Conservation (phyloP, 2,113 vertebrate genomes). For the Aphyosemion australe region DNA sequence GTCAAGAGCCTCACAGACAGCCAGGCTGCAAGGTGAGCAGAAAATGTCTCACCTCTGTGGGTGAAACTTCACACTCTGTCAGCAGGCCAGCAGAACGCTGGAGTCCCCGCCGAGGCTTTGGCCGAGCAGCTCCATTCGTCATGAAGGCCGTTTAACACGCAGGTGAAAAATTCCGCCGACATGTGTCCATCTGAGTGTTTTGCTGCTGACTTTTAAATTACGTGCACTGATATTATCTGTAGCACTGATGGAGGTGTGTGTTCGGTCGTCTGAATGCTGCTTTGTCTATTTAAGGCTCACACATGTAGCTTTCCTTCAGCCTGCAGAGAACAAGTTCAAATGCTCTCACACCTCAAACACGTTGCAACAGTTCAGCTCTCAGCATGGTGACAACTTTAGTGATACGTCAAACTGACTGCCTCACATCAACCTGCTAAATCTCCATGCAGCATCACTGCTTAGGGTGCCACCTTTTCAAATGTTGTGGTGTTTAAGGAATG, state of each 20-base stretch:
- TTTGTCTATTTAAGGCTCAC: slow-evolving; percentile 21
- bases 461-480: slow-evolving; percentile 22
- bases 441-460: slow-evolving; percentile 9
- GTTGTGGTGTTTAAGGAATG: slow-evolving; percentile 55
- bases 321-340: slow-evolving; percentile 13
- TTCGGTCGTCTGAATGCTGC: slow-evolving; percentile 3
- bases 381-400: slow-evolving; percentile 46
- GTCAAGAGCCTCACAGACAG: slow-evolving; percentile 19
- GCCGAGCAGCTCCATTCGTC: slow-evolving; percentile 37
- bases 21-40: slow-evolving; percentile 21
- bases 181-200: slow-evolving; percentile 33
- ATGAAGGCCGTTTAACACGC: slow-evolving; percentile 31
- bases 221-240: neutral
- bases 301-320: slow-evolving; percentile 24
- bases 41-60: slow-evolving; percentile 61
- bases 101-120: slow-evolving; percentile 12
- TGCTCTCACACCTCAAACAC: slow-evolving; percentile 18
- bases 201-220: slow-evolving; percentile 17
- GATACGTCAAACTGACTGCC: slow-evolving; percentile 54
- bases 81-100: slow-evolving; percentile 23
- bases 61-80: slow-evolving; percentile 64
- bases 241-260: neutral
- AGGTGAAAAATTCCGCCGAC: slow-evolving; percentile 42
- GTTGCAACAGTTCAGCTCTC: slow-evolving; percentile 26
- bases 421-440: slow-evolving; percentile 43